phyloP scores from a whole-genome alignment of 1,140 invertebrate genomes.

The Drosophila santomea region DNA sequence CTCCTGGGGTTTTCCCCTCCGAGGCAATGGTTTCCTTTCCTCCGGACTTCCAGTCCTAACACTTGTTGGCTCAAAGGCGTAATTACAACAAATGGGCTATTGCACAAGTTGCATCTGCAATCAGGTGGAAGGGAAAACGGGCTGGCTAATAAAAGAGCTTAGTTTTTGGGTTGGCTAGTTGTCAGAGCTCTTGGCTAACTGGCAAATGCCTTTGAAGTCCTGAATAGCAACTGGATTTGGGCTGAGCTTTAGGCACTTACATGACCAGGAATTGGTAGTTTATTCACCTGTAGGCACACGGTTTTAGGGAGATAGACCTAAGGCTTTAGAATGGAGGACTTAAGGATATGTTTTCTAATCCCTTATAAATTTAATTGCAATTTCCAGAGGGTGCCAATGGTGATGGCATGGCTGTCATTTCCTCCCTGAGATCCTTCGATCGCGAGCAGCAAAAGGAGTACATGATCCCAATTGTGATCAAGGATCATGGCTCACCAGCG shows the following conservation, averaged over 20 bases:
- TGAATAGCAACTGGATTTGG: conserved; percentile 52
- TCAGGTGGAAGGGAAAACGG: conserved; percentile 71
- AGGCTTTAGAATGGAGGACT: too few species aligned
- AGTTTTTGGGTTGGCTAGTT: conserved; percentile 35
- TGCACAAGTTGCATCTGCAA: conserved; percentile 64
- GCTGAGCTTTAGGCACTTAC: conserved; percentile 31
- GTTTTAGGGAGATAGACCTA: too few species aligned
- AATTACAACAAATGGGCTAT: conserved; percentile 78
- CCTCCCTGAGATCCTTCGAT: conserved; percentile 95
- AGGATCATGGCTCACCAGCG: conserved; percentile 93
- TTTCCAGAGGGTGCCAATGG: conserved; percentile 95
- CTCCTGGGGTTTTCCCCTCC: conserved; percentile 19
- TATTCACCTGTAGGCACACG: conserved; percentile 20
- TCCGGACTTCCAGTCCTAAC: conserved; percentile 50
- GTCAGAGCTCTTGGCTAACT: conserved; percentile 46
- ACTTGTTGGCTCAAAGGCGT: conserved; percentile 81
- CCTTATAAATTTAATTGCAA: too few species aligned
- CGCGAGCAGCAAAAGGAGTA: conserved; percentile 98
- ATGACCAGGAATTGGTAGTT: conserved; percentile 31
- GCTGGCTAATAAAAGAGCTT: conserved; percentile 71
- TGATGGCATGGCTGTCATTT: conserved; percentile 97
- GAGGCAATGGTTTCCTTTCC: conserved; percentile 26
- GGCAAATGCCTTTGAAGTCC: conserved; percentile 67
- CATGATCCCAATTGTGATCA: conserved; percentile 96
- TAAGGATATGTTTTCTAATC: background rate